Evolutionary conservation across 2,113 vertebrate species (phyloP).

Genomic region (Mesocricetus auratus): DNA sequence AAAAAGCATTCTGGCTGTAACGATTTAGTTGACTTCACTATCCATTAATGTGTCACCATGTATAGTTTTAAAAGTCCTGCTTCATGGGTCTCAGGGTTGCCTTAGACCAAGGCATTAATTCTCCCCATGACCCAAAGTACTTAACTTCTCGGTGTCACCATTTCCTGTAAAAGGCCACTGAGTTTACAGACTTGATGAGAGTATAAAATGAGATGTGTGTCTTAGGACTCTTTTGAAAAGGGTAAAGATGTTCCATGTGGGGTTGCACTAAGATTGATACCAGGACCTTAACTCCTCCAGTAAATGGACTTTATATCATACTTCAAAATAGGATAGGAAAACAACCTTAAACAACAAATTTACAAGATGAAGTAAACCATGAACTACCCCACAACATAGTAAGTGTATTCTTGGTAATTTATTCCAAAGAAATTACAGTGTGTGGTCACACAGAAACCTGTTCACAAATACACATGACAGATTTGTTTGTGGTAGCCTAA

Average conservation of each 20-base stretch:
- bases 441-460: background rate
- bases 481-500: slow-evolving; percentile 8
- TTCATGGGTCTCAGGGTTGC: background rate
- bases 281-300: background rate
- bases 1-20: slow-evolving; percentile 3
- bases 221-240: slow-evolving; percentile 26
- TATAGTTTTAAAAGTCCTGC: slow-evolving; percentile 33
- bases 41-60: background rate
- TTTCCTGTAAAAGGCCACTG: slow-evolving; percentile 33
- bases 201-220: slow-evolving; percentile 1
- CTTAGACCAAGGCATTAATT: slow-evolving; percentile 18
- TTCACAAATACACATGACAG: background rate
- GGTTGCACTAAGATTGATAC: slow-evolving; percentile 8
- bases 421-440: slow-evolving; percentile 34
- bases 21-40: slow-evolving; percentile 27
- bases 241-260: background rate
- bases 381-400: background rate
- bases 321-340: slow-evolving; percentile 6
- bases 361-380: background rate
- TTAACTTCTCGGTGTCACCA: background rate
- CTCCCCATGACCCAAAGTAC: background rate
- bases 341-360: slow-evolving; percentile 14
- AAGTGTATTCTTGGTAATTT: background rate
- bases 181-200: background rate
- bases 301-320: background rate